phyloP scores from a whole-genome alignment of 1,140 invertebrate genomes.

The Drosophila grimshawi region DNA sequence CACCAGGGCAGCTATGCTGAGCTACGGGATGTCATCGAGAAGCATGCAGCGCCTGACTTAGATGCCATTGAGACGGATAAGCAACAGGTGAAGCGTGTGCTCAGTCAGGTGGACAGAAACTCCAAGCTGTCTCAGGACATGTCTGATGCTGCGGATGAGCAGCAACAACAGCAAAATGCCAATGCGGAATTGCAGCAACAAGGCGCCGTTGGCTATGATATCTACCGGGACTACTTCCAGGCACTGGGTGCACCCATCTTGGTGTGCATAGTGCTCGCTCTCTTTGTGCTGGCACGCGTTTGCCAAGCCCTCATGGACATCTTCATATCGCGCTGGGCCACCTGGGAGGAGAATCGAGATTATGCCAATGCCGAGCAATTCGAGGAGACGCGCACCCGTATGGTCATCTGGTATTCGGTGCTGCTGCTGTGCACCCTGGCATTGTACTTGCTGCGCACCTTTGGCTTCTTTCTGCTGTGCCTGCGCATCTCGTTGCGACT shows the following conservation, averaged over 20 bases:
- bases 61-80: constrained; percentile 68
- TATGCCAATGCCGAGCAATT: constrained; percentile 51
- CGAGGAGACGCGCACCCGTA: constrained; percentile 46
- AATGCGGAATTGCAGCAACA: constrained; percentile 81
- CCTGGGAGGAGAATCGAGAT: constrained; percentile 85
- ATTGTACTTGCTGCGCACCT: constrained; percentile 86
- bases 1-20: constrained; percentile 85
- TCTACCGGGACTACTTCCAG: constrained; percentile 90
- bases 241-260: constrained; percentile 87
- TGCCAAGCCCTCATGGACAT: constrained; percentile 90
- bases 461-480: constrained; percentile 91
- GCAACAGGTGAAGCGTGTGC: constrained; percentile 57
- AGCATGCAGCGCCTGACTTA: constrained; percentile 59
- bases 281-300: constrained; percentile 88
- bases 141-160: not conserved
- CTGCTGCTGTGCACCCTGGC: constrained; percentile 68
- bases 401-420: constrained; percentile 62
- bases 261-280: constrained; percentile 86
- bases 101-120: constrained; percentile 62
- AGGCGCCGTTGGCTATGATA: constrained; percentile 82
- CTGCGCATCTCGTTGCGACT: constrained; percentile 92
- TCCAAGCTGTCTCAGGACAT: constrained; percentile 49
- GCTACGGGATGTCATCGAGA: constrained; percentile 86
- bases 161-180: constrained; percentile 8
- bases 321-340: constrained; percentile 87